phyloP scores from a whole-genome alignment of 2,797 vertebrate genomes.

The Momotus momota region DNA sequence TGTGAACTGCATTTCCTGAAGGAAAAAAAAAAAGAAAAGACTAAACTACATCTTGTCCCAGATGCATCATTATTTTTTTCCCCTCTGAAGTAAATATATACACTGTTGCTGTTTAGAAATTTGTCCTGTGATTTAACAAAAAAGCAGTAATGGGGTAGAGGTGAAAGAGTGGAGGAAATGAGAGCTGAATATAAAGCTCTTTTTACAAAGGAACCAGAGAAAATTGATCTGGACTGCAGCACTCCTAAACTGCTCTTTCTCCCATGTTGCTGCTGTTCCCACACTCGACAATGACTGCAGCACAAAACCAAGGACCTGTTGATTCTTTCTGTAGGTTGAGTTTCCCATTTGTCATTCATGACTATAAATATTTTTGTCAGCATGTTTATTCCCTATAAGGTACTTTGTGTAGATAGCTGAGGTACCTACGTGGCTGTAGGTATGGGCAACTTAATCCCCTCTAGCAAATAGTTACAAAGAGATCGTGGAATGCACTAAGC shows the following conservation, averaged over 20 bases:
- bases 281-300: neutral
- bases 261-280: neutral
- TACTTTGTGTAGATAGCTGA: neutral
- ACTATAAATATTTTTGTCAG: neutral
- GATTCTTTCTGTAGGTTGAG: neutral
- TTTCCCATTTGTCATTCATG: neutral
- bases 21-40: neutral
- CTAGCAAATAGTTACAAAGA: slow-evolving; percentile 10
- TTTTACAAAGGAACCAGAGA: neutral
- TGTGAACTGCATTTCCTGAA: neutral
- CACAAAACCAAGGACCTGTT: neutral
- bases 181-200: neutral
- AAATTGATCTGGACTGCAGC: neutral
- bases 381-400: neutral
- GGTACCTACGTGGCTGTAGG: neutral
- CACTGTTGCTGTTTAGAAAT: neutral
- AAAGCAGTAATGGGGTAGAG: fast-evolving
- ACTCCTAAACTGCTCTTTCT: neutral
- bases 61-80: neutral
- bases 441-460: slow-evolving; percentile 1
- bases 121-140: neutral
- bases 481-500: slow-evolving; percentile 70
- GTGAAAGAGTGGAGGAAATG: neutral
- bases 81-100: neutral
- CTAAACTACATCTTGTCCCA: neutral